Evolutionary conservation across 2,113 vertebrate genomes (phyloP).

Genomic region (Ptyas mucosa): DNA sequence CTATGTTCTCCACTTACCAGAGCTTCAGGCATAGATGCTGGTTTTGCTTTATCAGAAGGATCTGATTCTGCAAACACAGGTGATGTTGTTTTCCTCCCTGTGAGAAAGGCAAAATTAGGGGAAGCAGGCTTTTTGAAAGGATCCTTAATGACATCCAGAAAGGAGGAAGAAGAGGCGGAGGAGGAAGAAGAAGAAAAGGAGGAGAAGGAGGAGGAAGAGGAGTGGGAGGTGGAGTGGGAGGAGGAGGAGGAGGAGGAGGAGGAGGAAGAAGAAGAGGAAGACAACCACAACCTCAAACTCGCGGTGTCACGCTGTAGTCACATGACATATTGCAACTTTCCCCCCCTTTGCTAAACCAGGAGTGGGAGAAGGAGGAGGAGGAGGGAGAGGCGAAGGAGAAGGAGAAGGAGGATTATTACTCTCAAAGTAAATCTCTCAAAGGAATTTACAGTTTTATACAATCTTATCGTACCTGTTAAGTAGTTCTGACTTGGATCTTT

Average conservation of each 20-base stretch:
- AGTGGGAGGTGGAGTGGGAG: no score
- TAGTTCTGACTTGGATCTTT: background rate
- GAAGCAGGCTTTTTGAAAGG: background rate
- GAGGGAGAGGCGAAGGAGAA: no score
- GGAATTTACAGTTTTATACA: background rate
- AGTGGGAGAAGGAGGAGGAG: no score
- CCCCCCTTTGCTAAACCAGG: no score
- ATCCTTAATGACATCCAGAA: background rate
- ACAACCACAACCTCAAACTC: no score
- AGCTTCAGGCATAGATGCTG: background rate
- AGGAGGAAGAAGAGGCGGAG: background rate
- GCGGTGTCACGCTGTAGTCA: no score
- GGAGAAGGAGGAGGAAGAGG: rapidly evolving
- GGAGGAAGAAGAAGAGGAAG: no score
- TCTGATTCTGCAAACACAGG: background rate
- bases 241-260: no score
- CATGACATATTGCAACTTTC: no score
- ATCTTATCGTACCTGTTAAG: background rate
- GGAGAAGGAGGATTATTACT: background rate
- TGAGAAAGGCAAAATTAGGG: background rate
- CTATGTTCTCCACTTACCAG: background rate
- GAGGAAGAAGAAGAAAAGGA: no score
- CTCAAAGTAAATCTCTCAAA: background rate
- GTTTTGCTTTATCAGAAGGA: background rate
- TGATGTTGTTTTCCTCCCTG: background rate